Base-by-base conservation (phyloP, 92 coral and sea anemone genomes). In the Phenganax subtilis region DNA sequence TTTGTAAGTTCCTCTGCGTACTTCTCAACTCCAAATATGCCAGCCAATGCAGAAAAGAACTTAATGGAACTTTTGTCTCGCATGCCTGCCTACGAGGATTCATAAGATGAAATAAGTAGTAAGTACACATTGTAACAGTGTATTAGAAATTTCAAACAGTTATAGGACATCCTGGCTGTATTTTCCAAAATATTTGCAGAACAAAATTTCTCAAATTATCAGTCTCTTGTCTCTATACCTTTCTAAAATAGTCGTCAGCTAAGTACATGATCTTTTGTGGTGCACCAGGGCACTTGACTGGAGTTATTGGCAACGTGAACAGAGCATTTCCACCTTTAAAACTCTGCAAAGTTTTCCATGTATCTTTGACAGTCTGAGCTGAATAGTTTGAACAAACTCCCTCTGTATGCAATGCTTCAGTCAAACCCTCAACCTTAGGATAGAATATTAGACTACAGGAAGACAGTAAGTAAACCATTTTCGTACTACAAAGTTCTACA, bases 241-340 rank as follows among this genome's bases (percentile, higher is more conserved):
- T 86, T 79, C 97, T 87, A 27, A 94, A 83, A 65, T 87, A 87
- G 71, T 91, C 98, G 47, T 94, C 98, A 51, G 97, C 82, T 51
- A 94, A 69, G 85, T 94, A 94, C 98, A 94, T 94, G 88, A 94
- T 92, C 71, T 93, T 94, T 79, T 94, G 98, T 31, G 98, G 98
- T 9, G 98, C 98, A 61, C 98, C 98, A 59, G 92, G 84, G 84
- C 98, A 94, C 71, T 94, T 94, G 77, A 94, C 88, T 27, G 98
- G 98, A 7, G 96, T 90, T 47, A 84, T 94, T 6, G 98, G 98
- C 17, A 94, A 65, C 6, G 98, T 94, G 66, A 94, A 94, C 63
- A 94, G 90, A 25, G 98, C 98, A 87, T 91, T 92, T 6, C 98
- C 98, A 17, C 92, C 98, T 78, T 82, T 70, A 60, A 94, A 94